Evolutionary conservation across 2,888 invertebrate genomes (phyloP).

Genomic region (Balanococcus diminutus): DNA sequence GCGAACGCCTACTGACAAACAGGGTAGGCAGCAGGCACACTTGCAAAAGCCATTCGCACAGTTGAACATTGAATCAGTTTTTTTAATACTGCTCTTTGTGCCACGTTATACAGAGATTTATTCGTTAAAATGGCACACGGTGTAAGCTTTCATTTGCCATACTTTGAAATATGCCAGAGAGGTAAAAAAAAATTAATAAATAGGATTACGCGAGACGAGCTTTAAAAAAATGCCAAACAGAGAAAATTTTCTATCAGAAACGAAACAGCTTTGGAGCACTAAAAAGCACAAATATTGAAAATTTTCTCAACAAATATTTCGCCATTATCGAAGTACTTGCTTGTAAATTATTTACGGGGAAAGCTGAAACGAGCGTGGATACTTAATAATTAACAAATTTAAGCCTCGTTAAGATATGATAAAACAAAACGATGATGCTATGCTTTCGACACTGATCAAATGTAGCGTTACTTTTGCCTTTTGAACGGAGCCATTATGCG

Average conservation of each 20-base stretch:
- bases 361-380: neutral
- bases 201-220: neutral
- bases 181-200: neutral
- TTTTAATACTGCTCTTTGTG: constrained; percentile 3
- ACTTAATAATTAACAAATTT: constrained; percentile 1
- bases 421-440: constrained; percentile 8
- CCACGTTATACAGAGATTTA: neutral
- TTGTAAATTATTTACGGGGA: neutral
- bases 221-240: neutral
- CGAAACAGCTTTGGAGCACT: neutral
- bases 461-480: constrained; percentile 17
- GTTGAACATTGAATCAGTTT: neutral
- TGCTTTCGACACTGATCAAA: constrained; percentile 12
- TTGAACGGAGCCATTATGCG: neutral
- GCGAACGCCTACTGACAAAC: neutral
- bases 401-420: constrained; percentile 27
- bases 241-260: neutral
- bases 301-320: neutral
- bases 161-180: neutral
- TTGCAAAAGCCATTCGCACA: constrained; percentile 9
- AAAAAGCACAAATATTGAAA: neutral
- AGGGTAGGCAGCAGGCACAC: neutral
- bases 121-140: constrained; percentile 13
- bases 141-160: constrained; percentile 9
- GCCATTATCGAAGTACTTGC: neutral